A percentile compares a stretch with the other conserved stretches of the same genome.
phyloP scores from a whole-genome alignment of 2,113 vertebrate genomes.

The Triplophysa dalaica region DNA sequence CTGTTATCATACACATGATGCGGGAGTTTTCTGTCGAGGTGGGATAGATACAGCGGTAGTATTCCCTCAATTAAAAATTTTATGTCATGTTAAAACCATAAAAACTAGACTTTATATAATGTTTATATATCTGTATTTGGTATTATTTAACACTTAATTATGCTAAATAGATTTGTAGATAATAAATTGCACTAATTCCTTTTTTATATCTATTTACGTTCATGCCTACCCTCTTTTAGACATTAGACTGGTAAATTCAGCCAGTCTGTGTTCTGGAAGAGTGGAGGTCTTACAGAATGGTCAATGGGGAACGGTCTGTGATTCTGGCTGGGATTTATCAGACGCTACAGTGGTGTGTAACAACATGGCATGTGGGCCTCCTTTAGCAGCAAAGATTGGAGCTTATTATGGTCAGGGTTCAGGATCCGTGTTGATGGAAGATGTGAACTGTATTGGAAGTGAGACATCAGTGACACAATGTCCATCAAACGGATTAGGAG shows the following conservation, averaged over 20 bases:
- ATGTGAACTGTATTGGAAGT: background rate
- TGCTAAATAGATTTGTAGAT: too few relatives aligned
- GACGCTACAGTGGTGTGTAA: background rate
- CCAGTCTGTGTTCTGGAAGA: slow-evolving; percentile 31
- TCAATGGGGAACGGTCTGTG: slow-evolving; percentile 28
- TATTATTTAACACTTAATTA: background rate
- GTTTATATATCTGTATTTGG: too few relatives aligned
- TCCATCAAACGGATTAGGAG: background rate
- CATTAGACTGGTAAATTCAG: background rate
- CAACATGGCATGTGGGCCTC: background rate
- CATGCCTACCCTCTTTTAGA: background rate
- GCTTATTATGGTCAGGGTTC: background rate
- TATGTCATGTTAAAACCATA: too few relatives aligned
- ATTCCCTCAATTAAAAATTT: too few relatives aligned
- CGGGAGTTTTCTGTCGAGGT: background rate
- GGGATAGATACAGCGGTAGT: background rate
- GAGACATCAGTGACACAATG: background rate
- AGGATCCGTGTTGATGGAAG: background rate
- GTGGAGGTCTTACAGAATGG: slow-evolving; percentile 18
- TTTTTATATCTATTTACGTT: background rate
- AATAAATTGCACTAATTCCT: background rate
- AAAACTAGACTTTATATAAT: too few relatives aligned
- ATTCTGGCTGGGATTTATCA: background rate
- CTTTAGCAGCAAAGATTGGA: background rate
- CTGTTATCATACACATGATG: background rate